phyloP scores from a whole-genome alignment of 2,888 invertebrate genomes.

The Drosophila hamatofila region DNA sequence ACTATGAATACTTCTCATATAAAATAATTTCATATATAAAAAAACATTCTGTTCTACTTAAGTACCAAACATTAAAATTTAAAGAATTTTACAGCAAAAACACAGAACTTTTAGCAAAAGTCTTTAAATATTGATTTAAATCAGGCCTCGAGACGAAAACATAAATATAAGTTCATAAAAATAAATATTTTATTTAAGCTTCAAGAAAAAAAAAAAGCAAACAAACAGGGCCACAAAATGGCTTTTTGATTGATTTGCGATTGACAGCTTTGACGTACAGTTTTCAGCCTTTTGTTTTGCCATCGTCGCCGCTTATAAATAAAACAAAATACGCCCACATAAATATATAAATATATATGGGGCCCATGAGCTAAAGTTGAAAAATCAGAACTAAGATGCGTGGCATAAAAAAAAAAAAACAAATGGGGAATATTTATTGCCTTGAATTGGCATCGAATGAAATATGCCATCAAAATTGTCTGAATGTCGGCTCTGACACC shows the following conservation, averaged over 20 bases:
- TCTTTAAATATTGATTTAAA: conserved; percentile 56
- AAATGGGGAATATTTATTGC: conserved; percentile 68
- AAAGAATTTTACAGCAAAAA: not conserved
- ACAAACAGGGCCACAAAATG: conserved; percentile 58
- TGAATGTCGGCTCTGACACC: conserved; percentile 69
- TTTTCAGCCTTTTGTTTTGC: conserved; percentile 51
- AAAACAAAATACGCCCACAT: conserved; percentile 61
- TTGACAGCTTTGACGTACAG: conserved; percentile 76
- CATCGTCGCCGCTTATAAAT: conserved; percentile 68
- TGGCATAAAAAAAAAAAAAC: conserved; percentile 31
- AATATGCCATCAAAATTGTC: conserved; percentile 78
- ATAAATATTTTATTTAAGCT: conserved; percentile 33
- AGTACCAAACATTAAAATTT: not conserved
- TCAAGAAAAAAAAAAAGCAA: conserved; percentile 16
- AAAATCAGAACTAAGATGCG: conserved; percentile 41
- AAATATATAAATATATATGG: not conserved
- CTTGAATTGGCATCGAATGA: conserved; percentile 68
- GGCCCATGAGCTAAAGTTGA: conserved; percentile 17
- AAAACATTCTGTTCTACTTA: too few species aligned
- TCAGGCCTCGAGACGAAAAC: not conserved
- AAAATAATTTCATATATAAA: too few species aligned
- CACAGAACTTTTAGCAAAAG: not conserved
- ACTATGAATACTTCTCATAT: too few species aligned
- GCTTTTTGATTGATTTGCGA: conserved; percentile 77
- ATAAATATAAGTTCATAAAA: conserved; percentile 23